Evolutionary conservation across 2,113 vertebrate species (phyloP), one percentile per base, ranked within the genome.

Genomic region (Hucho hucho): DNA sequence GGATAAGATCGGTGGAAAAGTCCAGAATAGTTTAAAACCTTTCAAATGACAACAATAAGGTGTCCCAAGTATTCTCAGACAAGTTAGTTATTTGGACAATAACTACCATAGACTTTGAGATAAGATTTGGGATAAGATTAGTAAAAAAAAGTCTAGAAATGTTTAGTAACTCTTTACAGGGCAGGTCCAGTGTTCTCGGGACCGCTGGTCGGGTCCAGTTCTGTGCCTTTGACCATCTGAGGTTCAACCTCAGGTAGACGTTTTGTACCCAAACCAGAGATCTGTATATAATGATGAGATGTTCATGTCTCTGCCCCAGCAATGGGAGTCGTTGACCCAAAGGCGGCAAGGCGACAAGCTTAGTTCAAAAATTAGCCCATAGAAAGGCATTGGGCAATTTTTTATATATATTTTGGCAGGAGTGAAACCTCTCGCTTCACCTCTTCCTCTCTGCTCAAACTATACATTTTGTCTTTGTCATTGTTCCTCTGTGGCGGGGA

Each of bases 141-240:
- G 29, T 13, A 43, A 6, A 43, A 64, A 70, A 65, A 72, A 63
- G 70, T 70, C 43, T 77, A 71, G 63, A 69, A 77, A 72, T 26
- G 64, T 59, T 79, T 73, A 70, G 70, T 65, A 75, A 63, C 64
- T 65, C 56, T 80, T 79, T 24, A 64, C 64, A 59, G 64, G 74
- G 76, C 76, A 73, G 72, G 72, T 70, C 64, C 75, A 73, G 77
- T 79, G 74, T 81, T 81, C 25, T 70, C 65, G 67, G 59, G 22
- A 49, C 25, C 37, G 5, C 24, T 28, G 66, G 74, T 76, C 63
- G 29, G 77, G 82, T 89, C 80, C 80, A 84, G 64, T 87, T 84
- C 69, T 83, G 88, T 92, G 92, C 91, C 92, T 92, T 87, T 88
- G 83, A 84, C 69, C 75, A 43, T 81, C 75, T 85, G 75, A 79